Base-by-base conservation (phyloP, 2,888 invertebrate species). In the Dicycla oo region DNA sequence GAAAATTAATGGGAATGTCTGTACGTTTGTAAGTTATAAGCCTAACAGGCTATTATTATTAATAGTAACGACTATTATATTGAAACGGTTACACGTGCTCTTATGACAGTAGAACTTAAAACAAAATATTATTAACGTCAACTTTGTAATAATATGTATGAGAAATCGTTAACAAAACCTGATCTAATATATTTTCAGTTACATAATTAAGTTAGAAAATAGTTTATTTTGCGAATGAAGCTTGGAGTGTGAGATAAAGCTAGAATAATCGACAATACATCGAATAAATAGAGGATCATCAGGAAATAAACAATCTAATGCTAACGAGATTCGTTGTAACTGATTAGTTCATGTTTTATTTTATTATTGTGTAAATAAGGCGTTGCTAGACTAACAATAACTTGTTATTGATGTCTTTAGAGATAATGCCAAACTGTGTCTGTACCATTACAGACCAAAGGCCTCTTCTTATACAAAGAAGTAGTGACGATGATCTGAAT, bases 41-140 rank as follows among this genome's bases (percentile, higher is more conserved):
- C 60, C 40, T 75, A 77, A 63, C 66, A 43, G 47, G 40, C 45
- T 53, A 45, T 77, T 81, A 61, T 81, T 78, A 72, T 81, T 78
- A 71, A 78, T 81, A 72, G 63, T 56, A 56, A 53, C 26, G 0
- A 56, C 60, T 67, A 43, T 70, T 65, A 72, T 69, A 65, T 68
- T 71, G 7, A 81, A 65, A 58, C 45, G 58, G 69, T 73, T 81
- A 66, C 78, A 81, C 62, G 78, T 69, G 65, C 53, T 51, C 47
- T 54, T 60, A 60, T 61, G 69, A 60, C 69, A 81, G 49, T 23
- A n/a, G 51, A 23, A 76, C 8, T 58, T 49, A 18, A 66, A 76
- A 64, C 63, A 60, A 40, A 56, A 53, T 61, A 68, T 76, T 58
- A 62, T 40, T 30, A 57, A 43, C 47, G 47, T 69, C 40, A 49